Base-by-base conservation (phyloP, 2,113 vertebrate species). In the Camelus bactrianus region DNA sequence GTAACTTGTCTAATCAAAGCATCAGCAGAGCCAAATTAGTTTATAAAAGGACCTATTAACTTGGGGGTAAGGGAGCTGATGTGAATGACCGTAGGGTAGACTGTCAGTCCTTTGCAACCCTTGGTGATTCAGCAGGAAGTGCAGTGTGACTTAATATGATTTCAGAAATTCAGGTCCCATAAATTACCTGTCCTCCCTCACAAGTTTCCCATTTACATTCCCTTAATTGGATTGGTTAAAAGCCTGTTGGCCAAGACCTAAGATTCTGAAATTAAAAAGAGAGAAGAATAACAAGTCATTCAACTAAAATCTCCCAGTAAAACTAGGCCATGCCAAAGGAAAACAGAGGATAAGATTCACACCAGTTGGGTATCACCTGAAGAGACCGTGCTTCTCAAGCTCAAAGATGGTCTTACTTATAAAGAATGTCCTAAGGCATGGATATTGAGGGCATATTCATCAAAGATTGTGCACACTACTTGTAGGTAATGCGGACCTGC, bases 191-290 rank as follows among this genome's bases (percentile, higher is more conserved):
- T 24, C 50, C 22, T 62, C 9, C 14, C n/a, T 89, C 30, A 62
- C 56, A 90, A 19, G 5, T 54, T 42, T 86, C 28, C 17, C 20
- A 48, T 9, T 60, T 83, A 72, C 1, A 87, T 62, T 58, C 26
- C n/a, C 72, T 90, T 91, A 30, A 90, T 11, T 91, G 64, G 22
- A 24, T 81, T 86, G 32, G 77, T 81, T 81, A 67, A 88, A 86
- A 56, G 62, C 62, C 62, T 96, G 15, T 56, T 93, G 72, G 32
- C 72, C 11, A 89, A 84, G 70, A 95, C n/a, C 12, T 32, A 30
- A 35, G 35, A 89, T 92, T 95, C 32, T 76, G 42, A 94, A 86
- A 22, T 58, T 92, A 24, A 89, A 97, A 89, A 79, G 11, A 70
- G 62, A 84, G 7, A 28, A 77, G 73, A 62, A 67, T 35, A 89